Evolutionary conservation across 2,113 vertebrate species (phyloP), one percentile per base, ranked within the genome.

Genomic region (Triplophysa dalaica): DNA sequence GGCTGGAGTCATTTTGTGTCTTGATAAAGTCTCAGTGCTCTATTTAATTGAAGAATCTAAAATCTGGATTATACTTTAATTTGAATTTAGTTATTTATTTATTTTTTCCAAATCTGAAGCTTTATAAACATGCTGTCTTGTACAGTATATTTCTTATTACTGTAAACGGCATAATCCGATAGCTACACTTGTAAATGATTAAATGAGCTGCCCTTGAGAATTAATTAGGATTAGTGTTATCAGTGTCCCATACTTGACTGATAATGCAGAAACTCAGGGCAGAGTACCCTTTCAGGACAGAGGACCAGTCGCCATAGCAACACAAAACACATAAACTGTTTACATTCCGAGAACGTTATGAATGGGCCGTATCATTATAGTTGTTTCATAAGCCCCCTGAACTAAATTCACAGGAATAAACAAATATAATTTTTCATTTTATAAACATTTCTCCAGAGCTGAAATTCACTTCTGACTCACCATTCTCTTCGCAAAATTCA

Each of bases 151-250:
- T 52, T 4, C 10, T 45, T 10, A 45, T 12, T 54, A 10, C 56
- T 12, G 70, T 17, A 68, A 69, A 33, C 13, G 4, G 13, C 45
- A n/a, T 45, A 54, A 56, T 43, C 14, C 62, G 0, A 38, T 12
- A 26, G 14, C 22, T 50, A 64, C 11, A 26, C 14, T 43, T 60
- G 82, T 79, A 68, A 79, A 83, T 83, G 65, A 83, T 76, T 76
- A 62, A 3, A 24, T 26, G 24, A 1, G 29, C 3, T 69, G 70
- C n/a, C 63, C 70, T 79, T 79, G 72, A 79, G 24, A 76, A 45
- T 64, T 80, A 64, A 83, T 63, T 81, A 63, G 38, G 56, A 81
- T 81, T 52, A 68, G 29, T 21, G 13, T 66, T 81, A 81, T 81
- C 79, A 58, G 38, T 48, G 11, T 16, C 14, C 5, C 13, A n/a